A percentile compares a stretch with the other conserved stretches of the same genome.
Conservation (phyloP, 1,140 invertebrate species). For the Lethrus apterus region DNA sequence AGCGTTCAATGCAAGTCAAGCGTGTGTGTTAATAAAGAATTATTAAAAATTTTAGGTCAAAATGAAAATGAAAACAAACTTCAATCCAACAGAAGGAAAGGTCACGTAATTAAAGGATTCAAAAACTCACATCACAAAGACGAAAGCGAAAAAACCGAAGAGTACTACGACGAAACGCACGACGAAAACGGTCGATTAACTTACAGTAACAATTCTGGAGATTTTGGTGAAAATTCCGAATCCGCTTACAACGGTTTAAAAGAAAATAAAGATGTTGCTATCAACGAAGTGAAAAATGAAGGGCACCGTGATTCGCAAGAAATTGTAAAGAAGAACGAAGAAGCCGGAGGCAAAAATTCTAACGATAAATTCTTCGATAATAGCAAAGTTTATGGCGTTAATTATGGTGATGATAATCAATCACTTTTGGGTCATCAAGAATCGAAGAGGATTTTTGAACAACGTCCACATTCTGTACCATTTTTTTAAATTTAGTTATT, state of each 20-base stretch:
- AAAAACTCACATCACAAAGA: slow-evolving; percentile 59
- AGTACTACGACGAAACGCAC: slow-evolving; percentile 57
- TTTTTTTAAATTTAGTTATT: too few species aligned
- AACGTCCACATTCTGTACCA: slow-evolving; percentile 17
- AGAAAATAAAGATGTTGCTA: slow-evolving; percentile 47
- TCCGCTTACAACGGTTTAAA: slow-evolving; percentile 50
- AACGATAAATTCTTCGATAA: slow-evolving; percentile 47
- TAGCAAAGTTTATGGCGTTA: slow-evolving; percentile 45
- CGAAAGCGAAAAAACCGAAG: slow-evolving; percentile 56
- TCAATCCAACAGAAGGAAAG: slow-evolving; percentile 54
- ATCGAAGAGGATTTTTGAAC: slow-evolving; percentile 41
- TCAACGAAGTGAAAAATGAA: slow-evolving; percentile 46
- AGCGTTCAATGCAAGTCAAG: too few species aligned
- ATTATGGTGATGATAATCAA: slow-evolving; percentile 49
- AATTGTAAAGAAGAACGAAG: slow-evolving; percentile 46
- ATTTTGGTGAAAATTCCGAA: slow-evolving; percentile 47
- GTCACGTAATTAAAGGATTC: slow-evolving; percentile 56
- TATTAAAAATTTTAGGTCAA: slow-evolving; percentile 29
- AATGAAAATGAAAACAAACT: slow-evolving; percentile 47
- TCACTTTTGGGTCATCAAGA: slow-evolving; percentile 51
- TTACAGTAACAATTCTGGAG: slow-evolving; percentile 42
- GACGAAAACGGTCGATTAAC: slow-evolving; percentile 51
- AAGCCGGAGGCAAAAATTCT: slow-evolving; percentile 48
- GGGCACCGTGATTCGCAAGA: slow-evolving; percentile 47
- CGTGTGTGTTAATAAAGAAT: too few species aligned